These are phyloP conservation scores for Apodemus speciosus DNA, from an alignment of 2,113 vertebrate species.

Conservation along the genomic window DNA sequence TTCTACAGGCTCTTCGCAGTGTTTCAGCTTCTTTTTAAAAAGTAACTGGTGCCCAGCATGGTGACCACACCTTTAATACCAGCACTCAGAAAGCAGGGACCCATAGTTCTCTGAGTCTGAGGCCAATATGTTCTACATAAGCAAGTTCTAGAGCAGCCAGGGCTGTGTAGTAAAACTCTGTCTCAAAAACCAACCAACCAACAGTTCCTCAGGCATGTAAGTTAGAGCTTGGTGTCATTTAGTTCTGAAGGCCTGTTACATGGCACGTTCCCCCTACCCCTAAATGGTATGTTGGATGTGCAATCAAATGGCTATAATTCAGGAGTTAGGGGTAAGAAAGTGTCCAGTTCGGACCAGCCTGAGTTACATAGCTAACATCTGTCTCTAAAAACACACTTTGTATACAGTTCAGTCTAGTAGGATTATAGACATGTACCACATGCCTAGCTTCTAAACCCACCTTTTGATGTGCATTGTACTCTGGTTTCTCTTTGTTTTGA, in stretches of 20 bases:
- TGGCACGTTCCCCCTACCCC: background rate
- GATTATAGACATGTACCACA: too few species aligned
- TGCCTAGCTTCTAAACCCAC: background rate
- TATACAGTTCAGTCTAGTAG: background rate
- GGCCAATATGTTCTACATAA: background rate
- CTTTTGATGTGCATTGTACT: background rate
- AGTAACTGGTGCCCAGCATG: slow-evolving; percentile 6
- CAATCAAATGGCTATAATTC: background rate
- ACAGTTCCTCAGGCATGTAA: background rate
- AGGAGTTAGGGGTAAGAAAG: background rate
- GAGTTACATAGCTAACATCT: background rate
- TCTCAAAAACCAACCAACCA: background rate
- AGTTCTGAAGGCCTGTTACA: background rate
- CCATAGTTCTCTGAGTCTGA: background rate
- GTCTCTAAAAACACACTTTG: background rate
- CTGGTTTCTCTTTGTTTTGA: background rate
- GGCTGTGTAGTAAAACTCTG: background rate
- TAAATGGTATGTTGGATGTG: background rate
- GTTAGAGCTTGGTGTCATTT: background rate
- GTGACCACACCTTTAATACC: background rate
- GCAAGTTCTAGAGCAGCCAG: background rate
- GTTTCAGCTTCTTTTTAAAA: slow-evolving; percentile 57
- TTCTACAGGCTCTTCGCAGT: slow-evolving; percentile 6
- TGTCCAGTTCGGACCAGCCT: background rate
- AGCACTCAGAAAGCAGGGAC: background rate